Evolutionary conservation across 2,797 vertebrate species (phyloP).

Genomic region (Ataeniobius toweri): DNA sequence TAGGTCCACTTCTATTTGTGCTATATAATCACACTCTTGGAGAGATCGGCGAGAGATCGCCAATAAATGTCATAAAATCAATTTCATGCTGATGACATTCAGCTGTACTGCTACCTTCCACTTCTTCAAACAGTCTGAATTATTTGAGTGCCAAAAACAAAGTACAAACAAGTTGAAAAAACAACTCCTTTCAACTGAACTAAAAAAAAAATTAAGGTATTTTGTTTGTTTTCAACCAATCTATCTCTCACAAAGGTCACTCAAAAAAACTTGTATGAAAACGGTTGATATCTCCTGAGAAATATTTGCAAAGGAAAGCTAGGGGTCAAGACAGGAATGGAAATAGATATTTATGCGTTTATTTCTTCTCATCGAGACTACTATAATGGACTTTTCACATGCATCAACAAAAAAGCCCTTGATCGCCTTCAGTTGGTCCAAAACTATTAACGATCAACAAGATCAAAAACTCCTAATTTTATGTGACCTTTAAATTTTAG

Average conservation of each 20-base stretch:
- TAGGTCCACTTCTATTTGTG: background rate
- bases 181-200: background rate
- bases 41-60: too few relatives aligned
- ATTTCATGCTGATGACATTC: background rate
- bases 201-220: background rate
- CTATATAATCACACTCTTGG: too few relatives aligned
- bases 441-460: background rate
- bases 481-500: too few relatives aligned
- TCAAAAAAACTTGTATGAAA: background rate
- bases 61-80: background rate
- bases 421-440: background rate
- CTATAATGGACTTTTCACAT: background rate
- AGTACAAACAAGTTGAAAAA: background rate
- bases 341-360: background rate
- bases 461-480: background rate
- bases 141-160: background rate
- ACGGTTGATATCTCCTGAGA: background rate
- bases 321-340: background rate
- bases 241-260: background rate
- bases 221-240: background rate
- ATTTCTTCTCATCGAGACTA: background rate
- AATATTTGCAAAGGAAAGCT: background rate
- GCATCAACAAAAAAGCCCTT: background rate
- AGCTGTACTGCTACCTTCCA: background rate
- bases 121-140: background rate